Conservation (phyloP, 2,888 invertebrate species). For the Dynastes hyllus region DNA sequence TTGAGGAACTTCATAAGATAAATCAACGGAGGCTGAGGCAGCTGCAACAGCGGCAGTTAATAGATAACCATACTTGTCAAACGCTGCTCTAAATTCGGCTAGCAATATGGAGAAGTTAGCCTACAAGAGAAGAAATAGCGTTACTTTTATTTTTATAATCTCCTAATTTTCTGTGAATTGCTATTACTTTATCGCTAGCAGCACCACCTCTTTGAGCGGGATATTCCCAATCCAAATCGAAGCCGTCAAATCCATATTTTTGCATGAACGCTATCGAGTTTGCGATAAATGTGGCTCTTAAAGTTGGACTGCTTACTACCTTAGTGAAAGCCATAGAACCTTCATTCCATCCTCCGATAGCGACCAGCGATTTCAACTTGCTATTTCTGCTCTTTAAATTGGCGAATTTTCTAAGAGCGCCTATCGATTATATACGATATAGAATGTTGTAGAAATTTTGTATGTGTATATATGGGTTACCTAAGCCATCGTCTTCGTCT, state of each 20-base stretch:
- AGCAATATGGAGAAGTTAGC: slow-evolving; percentile 68
- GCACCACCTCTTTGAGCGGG: slow-evolving; percentile 74
- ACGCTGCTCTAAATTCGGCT: slow-evolving; percentile 74
- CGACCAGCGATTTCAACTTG: slow-evolving; percentile 75
- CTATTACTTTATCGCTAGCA: slow-evolving; percentile 61
- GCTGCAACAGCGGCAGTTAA: slow-evolving; percentile 78
- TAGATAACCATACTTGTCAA: slow-evolving; percentile 72
- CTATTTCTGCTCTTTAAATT: slow-evolving; percentile 67
- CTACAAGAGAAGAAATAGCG: slow-evolving; percentile 50
- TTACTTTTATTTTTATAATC: slow-evolving; percentile 38
- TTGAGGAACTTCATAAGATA: slow-evolving; percentile 76
- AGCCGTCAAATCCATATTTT: slow-evolving; percentile 79
- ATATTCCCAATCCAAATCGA: slow-evolving; percentile 85
- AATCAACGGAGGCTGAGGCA: slow-evolving; percentile 69
- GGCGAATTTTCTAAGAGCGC: slow-evolving; percentile 29
- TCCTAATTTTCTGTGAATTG: too few species aligned
- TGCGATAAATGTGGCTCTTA: slow-evolving; percentile 74
- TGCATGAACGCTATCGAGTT: slow-evolving; percentile 74
- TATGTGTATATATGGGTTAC: slow-evolving; percentile 62
- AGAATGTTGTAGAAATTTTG: background rate
- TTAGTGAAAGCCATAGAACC: slow-evolving; percentile 66
- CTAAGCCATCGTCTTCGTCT: slow-evolving; percentile 75
- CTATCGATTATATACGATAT: slow-evolving; percentile 15
- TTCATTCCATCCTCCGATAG: slow-evolving; percentile 83
- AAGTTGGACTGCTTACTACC: slow-evolving; percentile 70